These are phyloP conservation scores for Drosophila helvetica DNA, from an alignment of 2,888 invertebrate genomes.

Conservation along the genomic window DNA sequence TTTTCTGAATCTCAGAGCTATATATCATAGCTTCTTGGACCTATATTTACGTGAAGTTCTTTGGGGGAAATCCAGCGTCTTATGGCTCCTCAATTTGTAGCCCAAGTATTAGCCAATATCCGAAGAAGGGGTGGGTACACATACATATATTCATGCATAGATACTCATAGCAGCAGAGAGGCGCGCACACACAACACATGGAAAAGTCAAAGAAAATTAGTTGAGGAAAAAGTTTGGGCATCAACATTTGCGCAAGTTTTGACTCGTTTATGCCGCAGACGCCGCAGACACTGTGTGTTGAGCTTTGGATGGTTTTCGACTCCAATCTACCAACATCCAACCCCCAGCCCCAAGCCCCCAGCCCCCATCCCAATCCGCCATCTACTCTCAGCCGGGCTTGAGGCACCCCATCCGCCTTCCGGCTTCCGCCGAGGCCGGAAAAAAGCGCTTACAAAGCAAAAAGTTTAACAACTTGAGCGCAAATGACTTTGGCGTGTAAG, in stretches of 20 bases:
- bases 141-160: background rate
- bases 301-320: slow-evolving; percentile 6
- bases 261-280: slow-evolving; percentile 57
- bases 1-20: no score
- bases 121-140: background rate
- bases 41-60: background rate
- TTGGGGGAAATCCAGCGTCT: background rate
- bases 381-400: background rate
- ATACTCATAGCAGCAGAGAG: background rate
- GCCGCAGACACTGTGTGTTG: slow-evolving; percentile 26
- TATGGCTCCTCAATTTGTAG: slow-evolving; percentile 37
- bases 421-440: slow-evolving; percentile 61
- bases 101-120: slow-evolving; percentile 30
- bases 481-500: slow-evolving; percentile 71
- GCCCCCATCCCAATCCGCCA: background rate
- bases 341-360: no score
- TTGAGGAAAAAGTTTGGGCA: slow-evolving; percentile 57
- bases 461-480: slow-evolving; percentile 71
- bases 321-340: background rate
- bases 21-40: background rate
- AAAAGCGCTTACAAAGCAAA: slow-evolving; percentile 71
- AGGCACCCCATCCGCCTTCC: slow-evolving; percentile 10
- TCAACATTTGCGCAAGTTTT: slow-evolving; percentile 64
- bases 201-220: slow-evolving; percentile 54
- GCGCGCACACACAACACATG: slow-evolving; percentile 10